A percentile compares a stretch with the other conserved stretches of the same genome.
phyloP scores from a whole-genome alignment of 2,888 invertebrate genomes.

The Altica lythri region DNA sequence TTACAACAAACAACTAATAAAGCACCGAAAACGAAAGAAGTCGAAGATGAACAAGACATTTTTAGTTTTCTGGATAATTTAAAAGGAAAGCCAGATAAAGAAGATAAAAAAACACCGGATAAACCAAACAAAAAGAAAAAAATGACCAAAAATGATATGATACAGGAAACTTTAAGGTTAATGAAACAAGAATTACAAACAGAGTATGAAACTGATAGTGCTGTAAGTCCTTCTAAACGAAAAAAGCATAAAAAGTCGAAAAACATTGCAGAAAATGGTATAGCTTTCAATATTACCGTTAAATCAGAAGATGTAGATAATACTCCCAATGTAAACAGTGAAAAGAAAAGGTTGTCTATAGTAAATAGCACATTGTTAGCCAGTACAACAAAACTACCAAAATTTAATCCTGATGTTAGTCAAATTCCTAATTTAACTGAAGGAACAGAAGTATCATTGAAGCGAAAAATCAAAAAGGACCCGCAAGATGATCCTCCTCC shows the following conservation, averaged over 20 bases:
- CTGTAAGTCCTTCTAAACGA: background rate
- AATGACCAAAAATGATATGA: slow-evolving; percentile 19
- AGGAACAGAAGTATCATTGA: background rate
- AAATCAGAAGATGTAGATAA: background rate
- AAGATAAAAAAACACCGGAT: no score
- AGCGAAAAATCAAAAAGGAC: slow-evolving; percentile 7
- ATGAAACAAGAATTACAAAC: slow-evolving; percentile 17
- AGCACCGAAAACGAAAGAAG: slow-evolving; percentile 9
- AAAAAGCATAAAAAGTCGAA: slow-evolving; percentile 19
- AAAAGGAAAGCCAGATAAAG: no score
- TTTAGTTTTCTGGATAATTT: no score
- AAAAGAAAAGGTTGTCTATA: background rate
- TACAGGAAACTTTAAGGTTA: slow-evolving; percentile 13
- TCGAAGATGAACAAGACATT: slow-evolving; percentile 10
- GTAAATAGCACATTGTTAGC: slow-evolving; percentile 10
- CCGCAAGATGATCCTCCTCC: background rate
- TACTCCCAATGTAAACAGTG: background rate
- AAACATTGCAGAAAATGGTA: background rate
- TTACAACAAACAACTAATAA: no score
- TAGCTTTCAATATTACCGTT: background rate
- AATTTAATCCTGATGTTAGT: slow-evolving; percentile 6
- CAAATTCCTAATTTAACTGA: background rate
- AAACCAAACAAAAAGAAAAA: slow-evolving; percentile 12
- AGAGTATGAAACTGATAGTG: slow-evolving; percentile 18
- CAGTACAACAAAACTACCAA: background rate